Evolutionary conservation across 1,140 invertebrate species (phyloP), one percentile per base, ranked within the genome.

Genomic region (Gryllus bimaculatus): DNA sequence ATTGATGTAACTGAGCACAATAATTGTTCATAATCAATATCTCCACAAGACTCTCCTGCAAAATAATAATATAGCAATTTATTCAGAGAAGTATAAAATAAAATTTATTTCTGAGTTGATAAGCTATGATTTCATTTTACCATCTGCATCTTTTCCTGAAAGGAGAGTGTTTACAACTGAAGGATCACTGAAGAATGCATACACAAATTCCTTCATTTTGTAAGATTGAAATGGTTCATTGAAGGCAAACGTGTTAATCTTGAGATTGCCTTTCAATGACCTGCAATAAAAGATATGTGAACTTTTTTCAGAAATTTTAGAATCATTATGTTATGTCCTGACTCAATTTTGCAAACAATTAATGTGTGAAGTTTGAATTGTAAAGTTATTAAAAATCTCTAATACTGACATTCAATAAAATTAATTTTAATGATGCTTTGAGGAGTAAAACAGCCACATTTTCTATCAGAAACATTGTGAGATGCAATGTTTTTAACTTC

Each of bases 1-100:
- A 79, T 77, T 8, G 48, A 77, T 73, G 54, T 77, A 39, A 21
- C 48, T 47, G 49, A 77, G 21, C 79, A 79, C 0, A 74, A 26
- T 47, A 79, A 20, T 12, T 20, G 48, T 75, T 79, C 73, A 8
- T 47, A 49, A 49, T 79, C 78, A 8, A 79, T 66, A 8, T 20
- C 15, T 8, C 18, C 13, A 48, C 21, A 66, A 8, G 13, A 13
- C 8, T 48, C 18, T 48, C 78, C 78, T 79, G 47, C 13, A 49
- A 18, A 10, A 76, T 66, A 18, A 66, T 7, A 66, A 66, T 66
- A 66, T 7, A 39, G 26, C 26, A 39, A 39, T 39, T 39, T 39
- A 39, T 39, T 39, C 26, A 39, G 26, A 39, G 26, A 39, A 66
- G 54, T 66, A 3, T 7, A 13, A 66, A 13, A 66, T 66, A 66